A percentile compares a stretch with the other conserved stretches of the same genome.
Conservation (phyloP, 2,113 vertebrate species). For the Erythrolamprus reginae region DNA sequence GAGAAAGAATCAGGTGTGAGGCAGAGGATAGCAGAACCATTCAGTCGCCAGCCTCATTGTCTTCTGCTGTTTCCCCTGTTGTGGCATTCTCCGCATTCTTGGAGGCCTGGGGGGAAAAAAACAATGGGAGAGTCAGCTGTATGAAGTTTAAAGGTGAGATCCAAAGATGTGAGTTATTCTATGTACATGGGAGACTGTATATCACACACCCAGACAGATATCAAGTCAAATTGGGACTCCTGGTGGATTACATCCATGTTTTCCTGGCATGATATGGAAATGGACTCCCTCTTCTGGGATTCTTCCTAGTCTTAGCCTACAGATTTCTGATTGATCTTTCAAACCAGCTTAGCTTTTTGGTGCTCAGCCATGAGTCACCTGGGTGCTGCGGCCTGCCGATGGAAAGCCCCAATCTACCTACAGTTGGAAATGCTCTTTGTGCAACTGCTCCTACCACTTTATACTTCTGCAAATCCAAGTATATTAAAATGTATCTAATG, state of each 20-base stretch:
- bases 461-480: background rate
- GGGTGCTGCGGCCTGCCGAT: background rate
- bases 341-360: background rate
- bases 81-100: conserved; percentile 90
- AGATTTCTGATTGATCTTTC: background rate
- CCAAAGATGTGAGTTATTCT: background rate
- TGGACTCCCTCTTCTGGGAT: background rate
- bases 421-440: background rate
- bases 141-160: background rate
- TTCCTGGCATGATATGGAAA: background rate
- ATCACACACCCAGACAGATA: background rate
- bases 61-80: conserved; percentile 81
- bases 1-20: conserved; percentile 53
- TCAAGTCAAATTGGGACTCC: background rate
- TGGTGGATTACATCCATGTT: background rate
- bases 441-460: background rate
- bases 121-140: background rate
- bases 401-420: background rate
- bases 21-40: conserved; percentile 38
- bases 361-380: background rate
- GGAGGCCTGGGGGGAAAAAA: conserved; percentile 82
- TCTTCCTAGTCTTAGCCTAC: background rate
- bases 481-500: background rate
- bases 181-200: background rate
- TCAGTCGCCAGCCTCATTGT: conserved; percentile 90